Evolutionary conservation across 2,113 vertebrate species (phyloP).

Genomic region (Irena cyanogastra): DNA sequence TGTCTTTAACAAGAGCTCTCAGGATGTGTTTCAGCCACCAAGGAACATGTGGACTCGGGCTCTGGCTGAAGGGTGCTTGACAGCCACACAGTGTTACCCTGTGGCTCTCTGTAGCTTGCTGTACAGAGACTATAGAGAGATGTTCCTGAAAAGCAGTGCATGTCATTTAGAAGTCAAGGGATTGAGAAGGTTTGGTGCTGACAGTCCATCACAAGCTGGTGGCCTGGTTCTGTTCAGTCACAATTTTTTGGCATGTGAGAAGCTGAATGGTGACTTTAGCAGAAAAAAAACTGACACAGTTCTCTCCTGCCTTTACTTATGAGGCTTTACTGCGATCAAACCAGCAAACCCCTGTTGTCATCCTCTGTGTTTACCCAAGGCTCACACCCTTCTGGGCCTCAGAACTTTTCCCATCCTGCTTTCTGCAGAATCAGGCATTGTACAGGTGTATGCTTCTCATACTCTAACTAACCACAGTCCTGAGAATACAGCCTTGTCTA

Average conservation of each 20-base stretch:
- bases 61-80: neutral
- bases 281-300: neutral
- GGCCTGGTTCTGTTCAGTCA: neutral
- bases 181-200: neutral
- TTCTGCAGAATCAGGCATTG: neutral
- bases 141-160: neutral
- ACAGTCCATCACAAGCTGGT: neutral
- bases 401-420: neutral
- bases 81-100: too few relatives aligned
- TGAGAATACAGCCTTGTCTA: neutral
- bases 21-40: neutral
- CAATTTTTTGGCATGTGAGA: neutral
- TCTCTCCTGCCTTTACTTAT: neutral
- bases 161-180: neutral
- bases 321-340: neutral
- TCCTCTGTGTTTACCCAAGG: neutral
- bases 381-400: neutral
- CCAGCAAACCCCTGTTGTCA: neutral
- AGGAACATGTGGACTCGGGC: fast-evolving
- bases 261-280: neutral
- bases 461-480: neutral
- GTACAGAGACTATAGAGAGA: fast-evolving
- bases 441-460: neutral
- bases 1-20: neutral
- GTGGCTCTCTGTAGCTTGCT: neutral